phyloP scores from a whole-genome alignment of 2,797 vertebrate genomes.

The Micromesistius poutassou region DNA sequence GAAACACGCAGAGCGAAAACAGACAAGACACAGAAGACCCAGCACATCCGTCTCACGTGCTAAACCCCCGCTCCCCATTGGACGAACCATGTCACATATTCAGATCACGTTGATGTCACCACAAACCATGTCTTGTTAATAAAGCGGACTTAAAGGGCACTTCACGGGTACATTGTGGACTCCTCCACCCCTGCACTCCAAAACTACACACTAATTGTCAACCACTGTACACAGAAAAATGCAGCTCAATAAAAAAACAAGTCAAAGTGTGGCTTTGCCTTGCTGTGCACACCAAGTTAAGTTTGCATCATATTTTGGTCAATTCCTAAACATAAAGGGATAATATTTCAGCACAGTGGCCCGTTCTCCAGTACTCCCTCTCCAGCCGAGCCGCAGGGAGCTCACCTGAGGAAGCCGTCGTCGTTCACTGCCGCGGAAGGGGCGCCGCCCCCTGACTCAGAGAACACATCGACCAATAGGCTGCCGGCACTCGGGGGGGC shows the following conservation, averaged over 20 bases:
- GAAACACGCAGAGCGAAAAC: conserved; percentile 49
- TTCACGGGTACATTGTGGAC: neutral
- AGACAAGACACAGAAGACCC: conserved; percentile 17
- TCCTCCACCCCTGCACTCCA: neutral
- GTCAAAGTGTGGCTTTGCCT: neutral
- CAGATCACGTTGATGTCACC: neutral
- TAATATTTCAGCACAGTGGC: neutral
- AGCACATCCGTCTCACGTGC: neutral
- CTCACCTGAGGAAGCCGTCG: conserved; percentile 87
- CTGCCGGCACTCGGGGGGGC: conserved; percentile 72
- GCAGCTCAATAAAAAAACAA: neutral
- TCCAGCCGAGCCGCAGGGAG: neutral
- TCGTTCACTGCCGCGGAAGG: conserved; percentile 74
- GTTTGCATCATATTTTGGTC: neutral
- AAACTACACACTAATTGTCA: neutral
- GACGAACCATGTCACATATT: neutral
- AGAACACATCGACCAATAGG: conserved; percentile 89
- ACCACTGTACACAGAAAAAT: neutral
- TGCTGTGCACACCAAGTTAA: neutral
- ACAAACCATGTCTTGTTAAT: neutral
- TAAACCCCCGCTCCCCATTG: neutral
- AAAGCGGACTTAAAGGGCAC: neutral
- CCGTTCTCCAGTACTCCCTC: neutral
- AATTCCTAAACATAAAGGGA: too few species aligned
- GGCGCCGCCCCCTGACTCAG: conserved; percentile 73